Evolutionary conservation across 1,140 invertebrate species (phyloP).

Genomic region (Drosophila repletoides): DNA sequence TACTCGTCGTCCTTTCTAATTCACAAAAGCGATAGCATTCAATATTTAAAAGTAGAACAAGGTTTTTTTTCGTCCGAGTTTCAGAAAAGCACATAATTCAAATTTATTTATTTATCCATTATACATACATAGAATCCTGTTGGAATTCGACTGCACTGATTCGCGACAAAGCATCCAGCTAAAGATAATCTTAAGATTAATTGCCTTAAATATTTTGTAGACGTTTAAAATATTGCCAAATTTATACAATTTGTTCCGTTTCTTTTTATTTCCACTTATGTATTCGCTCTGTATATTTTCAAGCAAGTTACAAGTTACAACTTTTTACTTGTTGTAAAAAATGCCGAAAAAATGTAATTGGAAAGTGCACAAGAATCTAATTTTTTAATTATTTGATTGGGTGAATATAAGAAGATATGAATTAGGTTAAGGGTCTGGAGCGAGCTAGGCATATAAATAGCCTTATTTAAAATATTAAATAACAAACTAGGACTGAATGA

Average conservation of each 20-base stretch:
- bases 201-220: too few relatives aligned
- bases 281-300: conserved; percentile 20
- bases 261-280: conserved; percentile 56
- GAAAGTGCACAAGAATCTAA: conserved; percentile 35
- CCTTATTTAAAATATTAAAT: conserved; percentile 71
- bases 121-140: too few relatives aligned
- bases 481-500: conserved; percentile 58
- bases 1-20: too few relatives aligned
- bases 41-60: too few relatives aligned
- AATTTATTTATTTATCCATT: too few relatives aligned
- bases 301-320: conserved; percentile 50
- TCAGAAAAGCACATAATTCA: too few relatives aligned
- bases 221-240: not conserved
- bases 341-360: conserved; percentile 34
- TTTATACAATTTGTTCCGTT: conserved; percentile 48
- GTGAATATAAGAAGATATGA: conserved; percentile 21
- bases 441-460: conserved; percentile 1
- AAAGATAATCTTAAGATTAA: too few relatives aligned
- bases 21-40: too few relatives aligned
- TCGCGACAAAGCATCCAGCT: too few relatives aligned
- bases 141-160: too few relatives aligned
- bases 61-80: too few relatives aligned
- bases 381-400: too few relatives aligned
- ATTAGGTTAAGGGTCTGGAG: not conserved
- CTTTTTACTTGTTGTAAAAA: conserved; percentile 53